Percentiles rank a stretch among this genome's conserved stretches.
Evolutionary conservation across 1,140 invertebrate species (phyloP).

Genomic region (Solen grandis): DNA sequence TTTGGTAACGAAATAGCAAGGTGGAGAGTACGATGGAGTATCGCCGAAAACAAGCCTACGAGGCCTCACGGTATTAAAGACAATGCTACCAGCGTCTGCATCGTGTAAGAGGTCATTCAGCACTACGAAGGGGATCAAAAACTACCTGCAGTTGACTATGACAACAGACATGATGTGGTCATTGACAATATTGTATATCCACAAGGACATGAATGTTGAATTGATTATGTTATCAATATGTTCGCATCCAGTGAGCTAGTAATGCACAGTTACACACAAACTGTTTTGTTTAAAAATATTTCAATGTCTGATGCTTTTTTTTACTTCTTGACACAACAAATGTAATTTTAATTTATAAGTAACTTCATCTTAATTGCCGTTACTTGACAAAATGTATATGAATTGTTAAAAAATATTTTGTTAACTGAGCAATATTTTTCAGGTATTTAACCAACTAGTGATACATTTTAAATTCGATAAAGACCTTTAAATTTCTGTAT

Average conservation of each 20-base stretch:
- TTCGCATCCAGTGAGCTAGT: constrained; percentile 7
- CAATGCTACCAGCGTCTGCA: constrained; percentile 21
- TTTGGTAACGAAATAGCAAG: constrained; percentile 7
- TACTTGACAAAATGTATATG: too few relatives aligned
- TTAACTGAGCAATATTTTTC: too few relatives aligned
- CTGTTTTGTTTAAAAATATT: too few relatives aligned
- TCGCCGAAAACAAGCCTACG: background rate
- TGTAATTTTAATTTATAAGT: too few relatives aligned
- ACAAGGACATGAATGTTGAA: constrained; percentile 20
- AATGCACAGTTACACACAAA: too few relatives aligned
- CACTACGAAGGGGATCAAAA: constrained; percentile 24
- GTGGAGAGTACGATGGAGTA: constrained; percentile 31
- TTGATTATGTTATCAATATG: background rate
- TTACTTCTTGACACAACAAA: too few relatives aligned
- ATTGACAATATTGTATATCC: constrained; percentile 20
- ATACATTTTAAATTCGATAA: too few relatives aligned
- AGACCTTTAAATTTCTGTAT: too few relatives aligned
- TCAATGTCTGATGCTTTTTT: too few relatives aligned
- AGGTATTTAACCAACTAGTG: too few relatives aligned
- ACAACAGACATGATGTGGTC: constrained; percentile 16
- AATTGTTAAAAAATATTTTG: too few relatives aligned
- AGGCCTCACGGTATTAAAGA: background rate
- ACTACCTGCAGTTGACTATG: constrained; percentile 21
- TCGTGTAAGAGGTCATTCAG: constrained; percentile 22
- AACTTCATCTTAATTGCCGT: too few relatives aligned